These are phyloP conservation scores for Pomacea maculata DNA, from an alignment of 1,140 invertebrate genomes.

Conservation along the genomic window DNA sequence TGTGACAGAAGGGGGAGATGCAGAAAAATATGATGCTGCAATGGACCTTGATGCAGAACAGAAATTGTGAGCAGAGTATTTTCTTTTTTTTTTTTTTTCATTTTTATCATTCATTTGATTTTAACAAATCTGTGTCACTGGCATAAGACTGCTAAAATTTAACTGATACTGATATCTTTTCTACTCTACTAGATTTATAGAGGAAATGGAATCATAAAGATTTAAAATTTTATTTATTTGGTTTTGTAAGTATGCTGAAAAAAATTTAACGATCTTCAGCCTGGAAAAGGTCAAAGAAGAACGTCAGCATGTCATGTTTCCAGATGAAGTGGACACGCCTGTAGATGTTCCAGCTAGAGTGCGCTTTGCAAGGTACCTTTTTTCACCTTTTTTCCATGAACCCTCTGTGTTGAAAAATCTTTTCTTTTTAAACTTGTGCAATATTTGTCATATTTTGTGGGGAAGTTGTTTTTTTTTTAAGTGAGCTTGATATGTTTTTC, in stretches of 20 bases:
- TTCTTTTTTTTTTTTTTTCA: not conserved
- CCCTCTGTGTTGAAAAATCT: too few relatives aligned
- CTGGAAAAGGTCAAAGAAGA: constrained; percentile 74
- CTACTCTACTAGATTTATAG: not conserved
- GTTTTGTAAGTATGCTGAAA: not conserved
- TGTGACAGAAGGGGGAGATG: constrained; percentile 50
- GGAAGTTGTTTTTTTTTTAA: too few relatives aligned
- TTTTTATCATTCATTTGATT: too few relatives aligned
- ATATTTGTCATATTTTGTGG: too few relatives aligned
- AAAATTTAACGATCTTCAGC: constrained; percentile 41
- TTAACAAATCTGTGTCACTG: too few relatives aligned
- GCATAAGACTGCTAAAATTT: too few relatives aligned
- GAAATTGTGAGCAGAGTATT: constrained; percentile 60
- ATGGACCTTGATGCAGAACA: constrained; percentile 71
- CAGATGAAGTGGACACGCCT: constrained; percentile 95
- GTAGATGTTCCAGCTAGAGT: constrained; percentile 73
- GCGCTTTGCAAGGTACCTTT: constrained; percentile 77
- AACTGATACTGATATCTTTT: constrained; percentile 10
- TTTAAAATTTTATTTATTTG: not conserved
- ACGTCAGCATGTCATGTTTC: constrained; percentile 86
- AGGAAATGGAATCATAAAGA: not conserved
- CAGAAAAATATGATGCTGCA: constrained; percentile 64
- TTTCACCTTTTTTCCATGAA: too few relatives aligned
- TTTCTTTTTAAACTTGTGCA: too few relatives aligned
- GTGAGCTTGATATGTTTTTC: too few relatives aligned